Conservation (phyloP, 2,888 invertebrate genomes). For the Dasypogon diadema region DNA sequence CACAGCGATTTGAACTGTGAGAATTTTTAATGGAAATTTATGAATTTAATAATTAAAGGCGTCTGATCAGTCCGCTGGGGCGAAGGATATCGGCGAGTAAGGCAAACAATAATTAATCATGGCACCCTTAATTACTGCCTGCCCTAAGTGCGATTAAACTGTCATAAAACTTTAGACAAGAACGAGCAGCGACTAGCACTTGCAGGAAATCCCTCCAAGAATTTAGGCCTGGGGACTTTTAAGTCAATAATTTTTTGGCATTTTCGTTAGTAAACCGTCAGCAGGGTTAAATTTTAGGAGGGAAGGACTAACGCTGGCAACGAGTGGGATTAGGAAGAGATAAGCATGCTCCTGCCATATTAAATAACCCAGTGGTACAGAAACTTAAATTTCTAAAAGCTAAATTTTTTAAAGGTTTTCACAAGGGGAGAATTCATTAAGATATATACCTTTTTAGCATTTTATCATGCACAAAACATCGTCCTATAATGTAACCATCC, state of each 20-base stretch:
- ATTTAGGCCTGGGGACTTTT: conserved; percentile 17
- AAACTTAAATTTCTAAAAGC: too few species aligned
- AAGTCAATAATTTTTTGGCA: conserved; percentile 43
- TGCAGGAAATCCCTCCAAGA: neutral
- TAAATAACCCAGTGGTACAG: too few species aligned
- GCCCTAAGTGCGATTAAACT: conserved; percentile 46
- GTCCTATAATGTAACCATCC: too few species aligned
- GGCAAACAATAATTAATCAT: conserved; percentile 48
- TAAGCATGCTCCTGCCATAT: too few species aligned
- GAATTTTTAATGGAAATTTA: conserved; percentile 46
- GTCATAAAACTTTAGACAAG: conserved; percentile 48
- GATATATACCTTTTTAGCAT: too few species aligned
- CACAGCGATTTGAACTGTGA: neutral
- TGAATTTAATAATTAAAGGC: conserved; percentile 46
- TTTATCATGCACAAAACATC: too few species aligned
- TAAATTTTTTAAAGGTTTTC: too few species aligned
- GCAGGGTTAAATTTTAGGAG: conserved; percentile 16
- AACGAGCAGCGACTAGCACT: neutral
- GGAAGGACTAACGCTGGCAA: too few species aligned
- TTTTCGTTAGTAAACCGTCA: conserved; percentile 36
- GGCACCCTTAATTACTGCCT: conserved; percentile 39
- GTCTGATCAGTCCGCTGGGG: conserved; percentile 18
- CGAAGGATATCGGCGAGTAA: conserved; percentile 15
- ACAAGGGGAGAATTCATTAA: too few species aligned
- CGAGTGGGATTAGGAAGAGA: too few species aligned